Percentiles rank a stretch among this genome's conserved stretches.
phyloP scores from a whole-genome alignment of 2,888 invertebrate species.

The Drosophila kuntzei region DNA sequence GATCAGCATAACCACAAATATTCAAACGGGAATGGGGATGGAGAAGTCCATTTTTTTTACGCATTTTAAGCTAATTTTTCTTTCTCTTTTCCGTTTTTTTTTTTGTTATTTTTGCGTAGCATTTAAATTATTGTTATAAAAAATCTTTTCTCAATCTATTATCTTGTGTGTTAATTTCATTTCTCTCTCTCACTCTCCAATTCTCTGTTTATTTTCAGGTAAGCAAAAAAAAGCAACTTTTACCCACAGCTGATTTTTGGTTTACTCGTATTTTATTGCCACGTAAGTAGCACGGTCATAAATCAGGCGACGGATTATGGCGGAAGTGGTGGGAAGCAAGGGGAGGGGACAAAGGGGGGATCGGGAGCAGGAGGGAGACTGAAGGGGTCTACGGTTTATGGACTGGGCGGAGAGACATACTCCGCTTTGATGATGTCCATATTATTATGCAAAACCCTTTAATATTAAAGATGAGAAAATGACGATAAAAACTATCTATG shows the following conservation, averaged over 20 bases:
- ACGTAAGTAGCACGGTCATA: constrained; percentile 76
- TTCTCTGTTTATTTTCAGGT: constrained; percentile 61
- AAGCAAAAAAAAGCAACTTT: constrained; percentile 67
- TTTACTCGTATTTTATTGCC: constrained; percentile 58
- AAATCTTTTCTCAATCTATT: constrained; percentile 15
- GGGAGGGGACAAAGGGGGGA: not conserved
- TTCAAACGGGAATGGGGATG: not conserved
- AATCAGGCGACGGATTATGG: constrained; percentile 50
- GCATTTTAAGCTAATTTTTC: constrained; percentile 25
- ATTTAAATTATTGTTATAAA: constrained; percentile 23
- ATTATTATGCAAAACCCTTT: constrained; percentile 59
- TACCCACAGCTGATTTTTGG: constrained; percentile 60
- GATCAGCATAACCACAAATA: constrained; percentile 13
- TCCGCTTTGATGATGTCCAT: constrained; percentile 66
- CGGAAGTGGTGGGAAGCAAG: constrained; percentile 3
- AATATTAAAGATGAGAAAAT: constrained; percentile 8
- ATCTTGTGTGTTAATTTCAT: constrained; percentile 29
- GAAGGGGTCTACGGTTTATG: constrained; percentile 5
- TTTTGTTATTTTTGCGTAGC: constrained; percentile 12
- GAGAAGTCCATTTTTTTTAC: not conserved
- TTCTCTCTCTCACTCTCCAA: constrained; percentile 14
- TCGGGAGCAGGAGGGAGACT: not conserved
- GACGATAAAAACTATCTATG: constrained; percentile 26
- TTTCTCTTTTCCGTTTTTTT: constrained; percentile 3
- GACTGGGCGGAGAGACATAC: not conserved